Percentiles rank a stretch among this genome's conserved stretches.
phyloP scores from a whole-genome alignment of 2,888 invertebrate genomes.

The Pollenia amentaria region DNA sequence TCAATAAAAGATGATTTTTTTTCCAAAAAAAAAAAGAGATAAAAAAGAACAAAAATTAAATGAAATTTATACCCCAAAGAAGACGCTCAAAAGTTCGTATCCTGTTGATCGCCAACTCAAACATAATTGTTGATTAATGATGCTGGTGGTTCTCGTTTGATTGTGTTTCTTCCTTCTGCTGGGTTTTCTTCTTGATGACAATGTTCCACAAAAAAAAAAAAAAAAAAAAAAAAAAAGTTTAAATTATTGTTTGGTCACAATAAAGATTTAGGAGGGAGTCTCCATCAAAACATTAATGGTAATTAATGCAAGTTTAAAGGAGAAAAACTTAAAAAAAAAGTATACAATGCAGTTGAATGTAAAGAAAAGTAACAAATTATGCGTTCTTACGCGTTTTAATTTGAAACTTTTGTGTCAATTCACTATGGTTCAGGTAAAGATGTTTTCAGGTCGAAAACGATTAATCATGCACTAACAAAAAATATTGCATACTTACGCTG shows the following conservation, averaged over 20 bases:
- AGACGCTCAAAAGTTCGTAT: slow-evolving; percentile 48
- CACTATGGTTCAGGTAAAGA: slow-evolving; percentile 4
- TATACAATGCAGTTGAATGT: slow-evolving; percentile 18
- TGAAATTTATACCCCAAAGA: slow-evolving; percentile 58
- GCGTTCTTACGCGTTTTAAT: slow-evolving; percentile 47
- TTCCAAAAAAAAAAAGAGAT: neutral
- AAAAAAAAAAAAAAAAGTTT: slow-evolving; percentile 20
- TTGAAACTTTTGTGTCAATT: slow-evolving; percentile 8
- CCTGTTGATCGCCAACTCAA: slow-evolving; percentile 67
- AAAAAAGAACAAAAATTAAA: slow-evolving; percentile 53
- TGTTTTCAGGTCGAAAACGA: neutral
- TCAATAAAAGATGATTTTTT: slow-evolving; percentile 34
- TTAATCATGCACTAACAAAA: no score
- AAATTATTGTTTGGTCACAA: slow-evolving; percentile 44
- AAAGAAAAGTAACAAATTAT: slow-evolving; percentile 56
- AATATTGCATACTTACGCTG: no score
- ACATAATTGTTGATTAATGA: slow-evolving; percentile 71
- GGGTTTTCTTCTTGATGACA: slow-evolving; percentile 3
- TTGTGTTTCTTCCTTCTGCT: neutral
- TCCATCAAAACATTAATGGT: slow-evolving; percentile 69
- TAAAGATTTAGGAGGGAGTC: slow-evolving; percentile 64
- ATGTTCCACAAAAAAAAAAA: slow-evolving; percentile 7
- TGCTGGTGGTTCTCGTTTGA: neutral
- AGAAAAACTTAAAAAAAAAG: slow-evolving; percentile 4
- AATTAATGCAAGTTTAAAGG: slow-evolving; percentile 62